These are phyloP conservation scores for Chaetura pelagica DNA, from an alignment of 2,113 vertebrate genomes.

Conservation along the genomic window DNA sequence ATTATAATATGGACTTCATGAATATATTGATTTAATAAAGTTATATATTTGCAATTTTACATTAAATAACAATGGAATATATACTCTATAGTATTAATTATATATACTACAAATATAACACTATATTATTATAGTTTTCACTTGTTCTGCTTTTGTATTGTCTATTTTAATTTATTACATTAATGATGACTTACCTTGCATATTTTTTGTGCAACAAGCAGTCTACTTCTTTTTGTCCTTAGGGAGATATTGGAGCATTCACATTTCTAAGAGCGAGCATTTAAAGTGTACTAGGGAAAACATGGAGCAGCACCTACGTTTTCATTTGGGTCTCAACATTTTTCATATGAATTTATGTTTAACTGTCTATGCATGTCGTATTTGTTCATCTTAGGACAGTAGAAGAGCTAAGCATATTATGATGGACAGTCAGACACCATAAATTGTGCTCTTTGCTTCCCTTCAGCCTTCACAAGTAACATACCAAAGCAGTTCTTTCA, in stretches of 20 bases:
- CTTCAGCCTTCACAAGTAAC: background rate
- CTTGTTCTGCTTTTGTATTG: background rate
- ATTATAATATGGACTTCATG: background rate
- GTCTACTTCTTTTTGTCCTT: background rate
- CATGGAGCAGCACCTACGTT: background rate
- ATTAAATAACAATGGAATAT: background rate
- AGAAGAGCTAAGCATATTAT: background rate
- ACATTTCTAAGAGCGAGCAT: background rate
- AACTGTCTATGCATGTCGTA: background rate
- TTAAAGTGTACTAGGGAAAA: background rate
- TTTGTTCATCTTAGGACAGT: background rate
- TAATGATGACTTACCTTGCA: background rate
- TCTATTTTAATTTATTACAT: background rate
- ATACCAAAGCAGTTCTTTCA: background rate
- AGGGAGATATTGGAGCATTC: background rate
- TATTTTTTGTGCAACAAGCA: background rate
- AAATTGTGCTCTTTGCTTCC: background rate
- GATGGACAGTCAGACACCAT: background rate
- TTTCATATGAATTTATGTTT: background rate
- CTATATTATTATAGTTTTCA: background rate
- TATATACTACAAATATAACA: background rate
- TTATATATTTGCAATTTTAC: background rate
- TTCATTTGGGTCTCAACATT: background rate
- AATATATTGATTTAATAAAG: background rate
- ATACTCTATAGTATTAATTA: background rate